Conservation (phyloP, 1,140 invertebrate genomes). For the Thalassaphorura encarpata region DNA sequence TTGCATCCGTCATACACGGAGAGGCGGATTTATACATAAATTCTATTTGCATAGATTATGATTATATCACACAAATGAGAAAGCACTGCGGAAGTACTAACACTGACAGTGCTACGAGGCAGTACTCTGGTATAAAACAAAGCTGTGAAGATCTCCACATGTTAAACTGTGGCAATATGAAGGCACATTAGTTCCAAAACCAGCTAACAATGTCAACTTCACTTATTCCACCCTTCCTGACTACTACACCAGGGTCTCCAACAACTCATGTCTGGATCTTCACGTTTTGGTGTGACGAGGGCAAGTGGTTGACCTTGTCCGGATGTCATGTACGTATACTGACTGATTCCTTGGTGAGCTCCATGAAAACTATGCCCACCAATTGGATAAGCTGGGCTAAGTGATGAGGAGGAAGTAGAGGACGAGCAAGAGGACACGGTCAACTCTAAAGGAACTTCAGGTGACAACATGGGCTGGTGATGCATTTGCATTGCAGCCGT, state of each 20-base stretch:
- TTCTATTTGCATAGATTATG: too few species aligned
- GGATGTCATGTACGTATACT: background rate
- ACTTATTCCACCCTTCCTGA: too few species aligned
- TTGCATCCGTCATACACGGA: too few species aligned
- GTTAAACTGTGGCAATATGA: too few species aligned
- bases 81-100: too few species aligned
- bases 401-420: background rate
- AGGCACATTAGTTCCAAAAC: too few species aligned
- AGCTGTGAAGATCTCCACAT: too few species aligned
- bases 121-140: too few species aligned
- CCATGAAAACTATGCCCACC: background rate
- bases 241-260: conserved; percentile 31
- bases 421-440: conserved; percentile 11
- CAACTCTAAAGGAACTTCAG: conserved; percentile 24
- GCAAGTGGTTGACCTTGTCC: conserved; percentile 14
- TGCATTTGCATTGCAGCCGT: conserved; percentile 13
- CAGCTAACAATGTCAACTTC: too few species aligned
- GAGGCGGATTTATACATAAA: too few species aligned
- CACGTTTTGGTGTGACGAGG: conserved; percentile 23
- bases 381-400: background rate
- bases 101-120: too few species aligned
- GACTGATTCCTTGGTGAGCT: background rate
- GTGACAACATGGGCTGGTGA: conserved; percentile 20
- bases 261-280: conserved; percentile 16
- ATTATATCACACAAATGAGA: too few species aligned